phyloP scores from a whole-genome alignment of 2,113 vertebrate species.

The Mormoops blainvillei region DNA sequence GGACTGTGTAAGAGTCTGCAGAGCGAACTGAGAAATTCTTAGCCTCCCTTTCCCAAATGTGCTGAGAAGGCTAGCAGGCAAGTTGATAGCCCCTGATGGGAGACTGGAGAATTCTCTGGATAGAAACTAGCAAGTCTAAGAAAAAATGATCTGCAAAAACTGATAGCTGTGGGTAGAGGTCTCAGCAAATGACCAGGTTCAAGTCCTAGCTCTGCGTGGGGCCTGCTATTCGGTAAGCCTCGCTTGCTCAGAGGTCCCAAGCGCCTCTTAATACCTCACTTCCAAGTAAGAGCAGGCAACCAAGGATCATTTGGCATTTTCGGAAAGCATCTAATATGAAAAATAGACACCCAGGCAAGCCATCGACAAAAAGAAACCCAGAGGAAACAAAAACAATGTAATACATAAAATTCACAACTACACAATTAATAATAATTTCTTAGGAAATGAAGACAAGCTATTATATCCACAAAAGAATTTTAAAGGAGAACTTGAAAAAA shows the following conservation, averaged over 20 bases:
- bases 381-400: neutral
- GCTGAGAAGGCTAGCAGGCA: neutral
- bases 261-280: neutral
- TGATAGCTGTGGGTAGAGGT: accelerated
- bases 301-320: neutral
- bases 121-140: neutral
- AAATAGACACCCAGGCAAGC: neutral
- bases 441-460: neutral
- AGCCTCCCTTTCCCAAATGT: neutral
- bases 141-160: neutral
- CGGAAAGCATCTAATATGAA: neutral
- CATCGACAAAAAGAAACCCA: neutral
- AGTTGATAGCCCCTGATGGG: neutral
- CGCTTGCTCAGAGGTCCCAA: too few species aligned
- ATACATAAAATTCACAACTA: neutral
- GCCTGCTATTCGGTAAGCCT: neutral
- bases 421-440: neutral
- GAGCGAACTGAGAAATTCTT: neutral
- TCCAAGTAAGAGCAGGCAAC: neutral
- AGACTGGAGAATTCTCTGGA: neutral
- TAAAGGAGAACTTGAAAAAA: neutral
- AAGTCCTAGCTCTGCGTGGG: neutral
- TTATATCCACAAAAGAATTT: neutral
- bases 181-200: neutral
- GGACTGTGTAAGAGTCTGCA: too few species aligned